These are phyloP conservation scores for Orthosia gothica DNA, from an alignment of 2,888 invertebrate species.

Conservation along the genomic window DNA sequence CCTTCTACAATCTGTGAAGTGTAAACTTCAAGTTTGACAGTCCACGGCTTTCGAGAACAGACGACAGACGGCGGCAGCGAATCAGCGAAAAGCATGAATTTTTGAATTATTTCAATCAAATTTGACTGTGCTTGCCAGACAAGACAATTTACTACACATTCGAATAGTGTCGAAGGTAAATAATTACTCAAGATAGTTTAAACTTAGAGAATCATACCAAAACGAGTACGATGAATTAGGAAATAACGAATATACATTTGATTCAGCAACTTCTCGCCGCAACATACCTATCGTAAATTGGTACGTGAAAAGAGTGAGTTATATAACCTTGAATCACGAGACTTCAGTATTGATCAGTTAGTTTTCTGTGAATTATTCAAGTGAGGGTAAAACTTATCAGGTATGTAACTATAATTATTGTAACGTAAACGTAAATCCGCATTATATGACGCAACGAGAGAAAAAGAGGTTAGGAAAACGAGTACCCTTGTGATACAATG, in stretches of 20 bases:
- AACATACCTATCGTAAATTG: slow-evolving; percentile 72
- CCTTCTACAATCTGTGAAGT: slow-evolving; percentile 21
- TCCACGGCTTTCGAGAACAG: slow-evolving; percentile 63
- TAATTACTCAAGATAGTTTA: slow-evolving; percentile 73
- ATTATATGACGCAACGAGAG: slow-evolving; percentile 57
- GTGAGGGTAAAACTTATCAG: slow-evolving; percentile 69
- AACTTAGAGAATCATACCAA: slow-evolving; percentile 58
- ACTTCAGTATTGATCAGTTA: slow-evolving; percentile 87
- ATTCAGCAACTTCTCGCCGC: slow-evolving; percentile 67
- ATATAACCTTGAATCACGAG: slow-evolving; percentile 92
- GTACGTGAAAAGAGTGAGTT: slow-evolving; percentile 86
- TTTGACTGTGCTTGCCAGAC: slow-evolving; percentile 84
- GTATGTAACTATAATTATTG: slow-evolving; percentile 68
- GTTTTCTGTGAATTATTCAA: slow-evolving; percentile 72
- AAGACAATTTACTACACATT: slow-evolving; percentile 74
- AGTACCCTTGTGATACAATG: slow-evolving; percentile 23
- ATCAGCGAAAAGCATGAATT: slow-evolving; percentile 80
- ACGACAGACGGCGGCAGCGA: slow-evolving; percentile 66
- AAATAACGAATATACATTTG: slow-evolving; percentile 48
- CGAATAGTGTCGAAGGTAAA: slow-evolving; percentile 89
- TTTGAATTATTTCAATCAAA: slow-evolving; percentile 83
- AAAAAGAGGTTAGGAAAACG: slow-evolving; percentile 67
- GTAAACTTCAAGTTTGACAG: slow-evolving; percentile 62
- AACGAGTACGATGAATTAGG: slow-evolving; percentile 56
- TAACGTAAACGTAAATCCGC: slow-evolving; percentile 29